These are phyloP conservation scores for Monoplex corrugatus DNA, from an alignment of 2,888 invertebrate genomes.

Conservation along the genomic window DNA sequence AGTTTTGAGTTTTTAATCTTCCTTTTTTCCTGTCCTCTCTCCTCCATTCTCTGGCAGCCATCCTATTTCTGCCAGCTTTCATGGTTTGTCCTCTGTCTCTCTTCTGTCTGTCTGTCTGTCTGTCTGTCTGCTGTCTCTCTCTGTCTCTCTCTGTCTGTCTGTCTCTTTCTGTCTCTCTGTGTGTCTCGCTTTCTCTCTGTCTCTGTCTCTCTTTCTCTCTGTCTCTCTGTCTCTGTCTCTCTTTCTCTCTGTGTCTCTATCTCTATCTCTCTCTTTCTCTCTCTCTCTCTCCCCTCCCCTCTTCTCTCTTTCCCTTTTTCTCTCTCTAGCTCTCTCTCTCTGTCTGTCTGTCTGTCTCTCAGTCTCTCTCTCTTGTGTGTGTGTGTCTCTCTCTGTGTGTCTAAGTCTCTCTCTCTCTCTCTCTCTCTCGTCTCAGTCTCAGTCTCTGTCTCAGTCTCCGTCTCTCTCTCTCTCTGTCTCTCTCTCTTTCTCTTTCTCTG, in stretches of 20 bases:
- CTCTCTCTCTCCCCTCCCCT: background rate
- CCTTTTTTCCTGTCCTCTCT: background rate
- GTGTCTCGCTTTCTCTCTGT: background rate
- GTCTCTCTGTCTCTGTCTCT: background rate
- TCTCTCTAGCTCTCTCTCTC: background rate
- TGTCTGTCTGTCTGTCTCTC: background rate
- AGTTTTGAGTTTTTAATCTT: background rate
- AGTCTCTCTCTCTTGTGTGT: background rate
- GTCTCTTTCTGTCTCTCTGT: background rate
- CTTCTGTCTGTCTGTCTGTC: background rate
- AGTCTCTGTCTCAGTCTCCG: background rate
- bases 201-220: background rate
- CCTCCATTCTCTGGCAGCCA: background rate
- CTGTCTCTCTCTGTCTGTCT: conserved; percentile 20
- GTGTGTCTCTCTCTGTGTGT: background rate
- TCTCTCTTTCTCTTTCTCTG: conserved; percentile 5
- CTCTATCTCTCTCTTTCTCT: background rate
- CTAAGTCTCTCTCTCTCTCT: background rate
- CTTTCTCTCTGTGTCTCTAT: background rate
- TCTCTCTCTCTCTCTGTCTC: background rate
- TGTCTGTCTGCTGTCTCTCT: background rate
- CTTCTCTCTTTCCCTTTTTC: background rate
- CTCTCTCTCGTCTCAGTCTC: background rate
- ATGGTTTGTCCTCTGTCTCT: conserved; percentile 19
- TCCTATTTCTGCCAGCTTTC: background rate